Conservation (phyloP, 2,113 vertebrate genomes). For the Phylloscopus trochiloides region DNA sequence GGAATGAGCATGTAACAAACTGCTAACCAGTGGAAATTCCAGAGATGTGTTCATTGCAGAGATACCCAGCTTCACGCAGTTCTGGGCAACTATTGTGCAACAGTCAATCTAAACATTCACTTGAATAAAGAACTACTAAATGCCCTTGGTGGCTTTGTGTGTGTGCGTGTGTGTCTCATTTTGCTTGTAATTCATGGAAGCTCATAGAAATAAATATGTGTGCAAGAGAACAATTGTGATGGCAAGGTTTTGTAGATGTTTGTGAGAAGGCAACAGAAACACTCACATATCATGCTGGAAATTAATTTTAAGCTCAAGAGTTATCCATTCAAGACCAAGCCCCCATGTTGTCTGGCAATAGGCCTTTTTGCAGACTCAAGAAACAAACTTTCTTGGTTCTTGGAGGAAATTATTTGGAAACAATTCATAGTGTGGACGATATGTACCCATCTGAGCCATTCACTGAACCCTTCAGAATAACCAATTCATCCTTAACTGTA, state of each 20-base stretch:
- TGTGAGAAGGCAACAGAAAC: background rate
- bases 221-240: background rate
- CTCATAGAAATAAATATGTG: background rate
- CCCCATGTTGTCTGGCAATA: background rate
- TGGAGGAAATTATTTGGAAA: background rate
- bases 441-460: background rate
- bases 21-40: constrained; percentile 8
- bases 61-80: background rate
- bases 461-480: background rate
- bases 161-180: background rate
- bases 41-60: constrained; percentile 21
- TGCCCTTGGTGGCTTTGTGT: background rate
- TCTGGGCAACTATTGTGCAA: background rate
- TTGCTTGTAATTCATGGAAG: background rate
- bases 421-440: background rate
- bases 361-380: background rate
- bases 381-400: background rate
- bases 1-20: background rate
- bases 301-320: background rate
- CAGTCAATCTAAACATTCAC: background rate
- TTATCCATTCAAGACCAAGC: background rate
- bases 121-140: background rate
- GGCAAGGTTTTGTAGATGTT: background rate
- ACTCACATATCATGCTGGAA: background rate
- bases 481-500: background rate